Conservation (phyloP, 2,888 invertebrate species). For the Patella ulyssiponensis region DNA sequence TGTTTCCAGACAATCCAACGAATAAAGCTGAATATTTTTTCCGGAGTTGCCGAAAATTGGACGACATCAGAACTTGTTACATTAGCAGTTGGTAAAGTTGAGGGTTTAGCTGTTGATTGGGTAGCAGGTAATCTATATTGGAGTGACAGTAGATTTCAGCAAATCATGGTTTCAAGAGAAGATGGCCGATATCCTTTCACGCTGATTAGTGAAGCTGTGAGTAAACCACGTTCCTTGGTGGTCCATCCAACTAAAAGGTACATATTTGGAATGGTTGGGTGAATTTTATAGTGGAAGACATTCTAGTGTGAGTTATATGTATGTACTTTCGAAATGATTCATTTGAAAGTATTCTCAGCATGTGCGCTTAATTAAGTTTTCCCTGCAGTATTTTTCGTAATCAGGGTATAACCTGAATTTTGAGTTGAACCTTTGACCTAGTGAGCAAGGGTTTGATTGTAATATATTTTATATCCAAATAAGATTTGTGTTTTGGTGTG, state of each 20-base stretch:
- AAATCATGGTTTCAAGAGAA: constrained; percentile 25
- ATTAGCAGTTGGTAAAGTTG: neutral
- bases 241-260: constrained; percentile 34
- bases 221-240: constrained; percentile 28
- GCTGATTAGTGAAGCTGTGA: constrained; percentile 25
- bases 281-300: too few species aligned
- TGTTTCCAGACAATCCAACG: constrained; percentile 12
- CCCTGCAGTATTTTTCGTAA: too few species aligned
- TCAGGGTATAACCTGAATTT: neutral
- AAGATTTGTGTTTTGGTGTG: constrained; percentile 35
- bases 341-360: too few species aligned
- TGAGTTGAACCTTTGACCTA: neutral
- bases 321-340: too few species aligned
- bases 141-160: constrained; percentile 26
- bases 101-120: constrained; percentile 36
- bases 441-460: neutral
- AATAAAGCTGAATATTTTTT: constrained; percentile 4
- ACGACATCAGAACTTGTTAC: neutral
- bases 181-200: constrained; percentile 23
- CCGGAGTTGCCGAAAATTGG: neutral
- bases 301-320: too few species aligned
- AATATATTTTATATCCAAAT: neutral
- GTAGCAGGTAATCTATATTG: constrained; percentile 32
- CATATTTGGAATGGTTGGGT: too few species aligned
- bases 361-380: too few species aligned